Evolutionary conservation across 1,140 invertebrate species (phyloP), one percentile per base, ranked within the genome.

Genomic region (Globodera rostochiensis): DNA sequence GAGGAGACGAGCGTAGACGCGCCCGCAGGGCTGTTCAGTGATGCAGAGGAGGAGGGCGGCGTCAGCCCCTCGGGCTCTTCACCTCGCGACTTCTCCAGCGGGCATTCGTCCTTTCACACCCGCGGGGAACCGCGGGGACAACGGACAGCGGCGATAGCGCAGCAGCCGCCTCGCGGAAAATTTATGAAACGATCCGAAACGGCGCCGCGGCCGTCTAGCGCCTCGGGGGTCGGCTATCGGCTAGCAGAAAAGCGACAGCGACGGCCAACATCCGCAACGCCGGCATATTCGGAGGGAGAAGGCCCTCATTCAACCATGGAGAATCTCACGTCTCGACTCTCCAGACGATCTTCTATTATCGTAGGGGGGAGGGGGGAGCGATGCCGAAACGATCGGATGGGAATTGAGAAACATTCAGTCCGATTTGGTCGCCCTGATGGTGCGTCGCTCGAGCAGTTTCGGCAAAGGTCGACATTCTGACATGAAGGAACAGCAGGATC

Each of bases 401-500:
- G 15, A 15, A 15, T 15, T 5, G 5, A 60, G 15, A 60, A 60
- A 13, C 57, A 60, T 84, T 53, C 71, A 83, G 82, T 74, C 60
- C n/a, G 82, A 83, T 71, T 73, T 83, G 69, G 69, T 84, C 57
- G 82, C 82, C 21, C 82, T 78, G 47, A 78, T 83, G 47, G 77
- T 83, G 4, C 45, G 82, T 50, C 57, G 82, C 11, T 83, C 80
- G n/a, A 83, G 82, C 46, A 83, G 82, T 21, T 69, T 82, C 49
- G 47, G 47, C 76, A 60, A 53, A 49, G 53, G 47, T 7, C 49
- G 21, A 7, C 76, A 77, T 21, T 45, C 71, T 19, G 77, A 46
- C 15, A 66, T 21, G 73, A 73, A 77, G 75, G 75, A 60, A 60
- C 57, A 60, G 57, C 57, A 21, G 19, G 75, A 46, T 11, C 19